Base-by-base conservation (phyloP, 2,888 invertebrate genomes). In the Drosophila paranaensis region DNA sequence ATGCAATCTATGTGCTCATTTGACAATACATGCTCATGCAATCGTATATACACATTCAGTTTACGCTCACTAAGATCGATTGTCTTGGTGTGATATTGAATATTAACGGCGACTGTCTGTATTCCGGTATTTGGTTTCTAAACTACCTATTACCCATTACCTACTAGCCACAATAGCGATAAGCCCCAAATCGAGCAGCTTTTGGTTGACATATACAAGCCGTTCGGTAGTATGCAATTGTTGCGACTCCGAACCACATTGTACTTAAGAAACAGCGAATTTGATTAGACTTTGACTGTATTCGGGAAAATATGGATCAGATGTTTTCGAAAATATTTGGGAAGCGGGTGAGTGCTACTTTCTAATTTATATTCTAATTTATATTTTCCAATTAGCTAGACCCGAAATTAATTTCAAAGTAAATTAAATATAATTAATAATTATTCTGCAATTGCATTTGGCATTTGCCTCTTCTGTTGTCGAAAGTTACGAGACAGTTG, bases 151-250 rank as follows among this genome's bases (percentile, higher is more conserved):
- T 48, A n/a, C 4, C 3, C 14, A 30, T 27, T 46, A 46, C 9
- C n/a, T n/a, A 13, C 51, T 37, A 37, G 20, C 13, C 4, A 35
- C 8, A 35, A n/a, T 25, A 53, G 16, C 67, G 82, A 83, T 88
- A 83, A 85, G 75, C 82, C 64, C 66, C 72, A 71, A 80, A 74
- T 85, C 74, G 69, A 60, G 68, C 56, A 74, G 71, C 57, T 56
- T 74, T 68, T 35, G 57, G 60, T 53, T 67, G 80, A 71, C 65
- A 82, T 27, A 11, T 58, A 82, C 69, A 85, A 85, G 64, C 71
- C 50, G 75, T 64, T 72, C 75, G 66, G 66, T 81, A 80, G 81
- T 82, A 78, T 82, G 73, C 71, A 75, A 82, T 88, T 81, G 83
- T 60, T 74, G 58, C 78, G 81, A 73, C 75, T 71, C 73, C 63